Base-by-base conservation (phyloP, 2,888 invertebrate genomes). In the Orthosia gothica region DNA sequence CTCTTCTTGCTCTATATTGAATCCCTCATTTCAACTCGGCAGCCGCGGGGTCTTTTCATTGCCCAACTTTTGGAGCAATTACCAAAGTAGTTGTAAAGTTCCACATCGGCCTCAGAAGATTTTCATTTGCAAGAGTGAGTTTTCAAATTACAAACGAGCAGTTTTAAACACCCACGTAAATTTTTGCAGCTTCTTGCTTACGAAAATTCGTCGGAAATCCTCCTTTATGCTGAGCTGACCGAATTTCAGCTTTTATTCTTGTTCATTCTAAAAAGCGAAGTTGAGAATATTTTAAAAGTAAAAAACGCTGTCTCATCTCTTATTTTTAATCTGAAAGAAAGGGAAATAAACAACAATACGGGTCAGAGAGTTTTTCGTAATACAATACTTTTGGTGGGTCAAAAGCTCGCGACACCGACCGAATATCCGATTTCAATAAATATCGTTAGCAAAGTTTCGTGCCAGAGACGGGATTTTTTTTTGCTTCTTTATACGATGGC, bases 81-180 rank as follows among this genome's bases (percentile, higher is more conserved):
- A 94, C 93, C 90, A 91, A 94, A 95, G 94, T 94, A 94, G 94
- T 94, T 92, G 89, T 89, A 87, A 93, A 94, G 93, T 94, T 94
- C 91, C 88, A 88, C 84, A 92, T 91, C 90, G 90, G 90, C 90
- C 91, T 88, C 90, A 89, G 91, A 92, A 90, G 91, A 91, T 92
- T 93, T 93, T 91, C 91, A 91, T 92, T 92, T 91, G 87, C 80
- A 87, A 89, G 87, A 93, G 91, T 92, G 89, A 92, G 92, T 91
- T 93, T 92, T 88, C 87, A 90, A 92, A 92, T 93, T 92, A 89
- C 88, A 86, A 91, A 90, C 89, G 82, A 91, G 90, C 86, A 87
- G 88, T 89, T 90, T 88, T 75, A 85, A 81, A 85, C 75, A 82
- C 64, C 59, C 59, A 62, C 66, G 74, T 69, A 72, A 55, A 72